Conservation (phyloP, 2,888 invertebrate species). For the Corbicula japonica region DNA sequence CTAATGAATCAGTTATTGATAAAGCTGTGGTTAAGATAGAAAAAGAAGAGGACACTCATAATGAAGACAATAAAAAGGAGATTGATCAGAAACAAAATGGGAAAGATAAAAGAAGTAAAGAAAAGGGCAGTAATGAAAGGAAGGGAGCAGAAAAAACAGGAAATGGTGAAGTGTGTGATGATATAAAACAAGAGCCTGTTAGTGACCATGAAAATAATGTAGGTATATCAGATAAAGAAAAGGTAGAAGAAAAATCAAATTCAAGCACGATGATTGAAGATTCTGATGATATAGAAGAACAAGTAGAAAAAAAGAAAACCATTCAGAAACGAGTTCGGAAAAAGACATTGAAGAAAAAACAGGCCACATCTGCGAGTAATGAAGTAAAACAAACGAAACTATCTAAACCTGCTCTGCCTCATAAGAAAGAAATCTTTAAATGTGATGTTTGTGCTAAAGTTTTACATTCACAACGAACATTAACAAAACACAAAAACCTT, state of each 20-base stretch:
- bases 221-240: conserved; percentile 12
- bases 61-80: neutral
- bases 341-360: neutral
- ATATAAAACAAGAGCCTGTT: neutral
- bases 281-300: neutral
- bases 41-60: neutral
- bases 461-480: conserved; percentile 26
- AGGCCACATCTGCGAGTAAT: neutral
- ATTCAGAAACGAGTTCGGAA: too few species aligned
- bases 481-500: conserved; percentile 54
- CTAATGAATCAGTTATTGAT: too few species aligned
- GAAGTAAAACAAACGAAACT: conserved; percentile 1
- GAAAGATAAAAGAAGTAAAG: too few species aligned
- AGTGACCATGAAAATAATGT: conserved; percentile 5
- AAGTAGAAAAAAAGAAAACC: conserved; percentile 1
- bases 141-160: too few species aligned
- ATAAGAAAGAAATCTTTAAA: conserved; percentile 38
- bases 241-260: conserved; percentile 4
- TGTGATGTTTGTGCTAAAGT: conserved; percentile 57
- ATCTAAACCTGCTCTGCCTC: conserved; percentile 5
- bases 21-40: too few species aligned
- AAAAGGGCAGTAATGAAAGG: too few species aligned
- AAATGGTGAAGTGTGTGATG: neutral
- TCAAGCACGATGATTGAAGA: conserved; percentile 23
- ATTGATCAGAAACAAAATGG: too few species aligned